A percentile compares a stretch with the other conserved stretches of the same genome.
Evolutionary conservation across 2,797 vertebrate species (phyloP).

Genomic region (Botia almorhae): DNA sequence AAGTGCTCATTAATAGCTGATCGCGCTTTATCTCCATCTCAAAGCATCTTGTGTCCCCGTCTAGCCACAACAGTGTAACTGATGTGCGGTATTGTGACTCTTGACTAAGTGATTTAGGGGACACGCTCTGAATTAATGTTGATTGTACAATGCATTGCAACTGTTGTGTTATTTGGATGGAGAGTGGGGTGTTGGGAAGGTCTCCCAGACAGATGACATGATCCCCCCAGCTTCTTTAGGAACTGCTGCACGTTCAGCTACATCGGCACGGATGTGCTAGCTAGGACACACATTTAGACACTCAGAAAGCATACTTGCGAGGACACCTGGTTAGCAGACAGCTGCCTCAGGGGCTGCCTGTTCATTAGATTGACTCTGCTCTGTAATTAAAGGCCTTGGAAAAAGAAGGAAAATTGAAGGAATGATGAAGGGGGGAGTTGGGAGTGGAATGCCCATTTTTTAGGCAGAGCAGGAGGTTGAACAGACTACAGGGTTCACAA

Average conservation of each 20-base stretch:
- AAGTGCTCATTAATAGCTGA: conserved; percentile 59
- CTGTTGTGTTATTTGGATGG: neutral
- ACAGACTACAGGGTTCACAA: conserved; percentile 63
- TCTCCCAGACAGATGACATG: neutral
- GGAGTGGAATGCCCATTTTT: conserved; percentile 58
- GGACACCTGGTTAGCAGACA: conserved; percentile 80
- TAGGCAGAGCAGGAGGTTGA: conserved; percentile 66
- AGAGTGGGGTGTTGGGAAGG: neutral
- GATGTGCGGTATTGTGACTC: conserved; percentile 11
- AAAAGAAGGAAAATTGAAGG: conserved; percentile 39
- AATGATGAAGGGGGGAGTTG: conserved; percentile 23
- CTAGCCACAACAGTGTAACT: conserved; percentile 48
- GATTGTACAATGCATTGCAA: conserved; percentile 2
- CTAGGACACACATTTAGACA: conserved; percentile 25
- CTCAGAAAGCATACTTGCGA: conserved; percentile 33
- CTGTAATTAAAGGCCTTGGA: conserved; percentile 76
- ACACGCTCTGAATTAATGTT: neutral
- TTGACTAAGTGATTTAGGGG: conserved; percentile 29
- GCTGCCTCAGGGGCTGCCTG: conserved; percentile 74
- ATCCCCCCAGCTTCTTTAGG: neutral
- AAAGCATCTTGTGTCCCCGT: conserved; percentile 35
- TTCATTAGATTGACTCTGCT: conserved; percentile 74
- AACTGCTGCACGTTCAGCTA: neutral
- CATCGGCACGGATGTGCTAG: neutral
- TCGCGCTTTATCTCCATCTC: conserved; percentile 37